These are phyloP conservation scores for Thereva nobilitata DNA, from an alignment of 2,888 invertebrate genomes.

Conservation along the genomic window DNA sequence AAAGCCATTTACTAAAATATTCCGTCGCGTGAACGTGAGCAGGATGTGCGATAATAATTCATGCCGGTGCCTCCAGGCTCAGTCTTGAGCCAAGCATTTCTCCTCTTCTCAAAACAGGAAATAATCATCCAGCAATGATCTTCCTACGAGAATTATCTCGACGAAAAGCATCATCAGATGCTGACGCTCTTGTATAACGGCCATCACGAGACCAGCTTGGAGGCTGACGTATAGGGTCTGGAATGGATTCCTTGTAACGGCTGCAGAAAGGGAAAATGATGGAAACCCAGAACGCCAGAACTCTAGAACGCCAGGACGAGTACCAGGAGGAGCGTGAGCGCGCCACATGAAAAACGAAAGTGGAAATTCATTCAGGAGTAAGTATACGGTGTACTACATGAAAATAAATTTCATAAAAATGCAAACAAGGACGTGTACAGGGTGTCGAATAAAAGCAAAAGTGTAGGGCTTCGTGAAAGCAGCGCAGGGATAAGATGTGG, in stretches of 20 bases:
- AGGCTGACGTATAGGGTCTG: not conserved
- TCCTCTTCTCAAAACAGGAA: conserved; percentile 24
- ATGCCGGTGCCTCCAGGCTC: conserved; percentile 5
- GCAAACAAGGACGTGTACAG: conserved; percentile 41
- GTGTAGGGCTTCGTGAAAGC: not conserved
- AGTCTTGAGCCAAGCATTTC: conserved; percentile 23
- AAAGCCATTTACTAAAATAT: conserved; percentile 16
- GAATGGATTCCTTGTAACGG: conserved; percentile 2
- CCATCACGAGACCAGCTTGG: not conserved
- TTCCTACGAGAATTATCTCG: conserved; percentile 31
- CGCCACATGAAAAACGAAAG: conserved; percentile 28
- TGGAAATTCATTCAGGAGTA: conserved; percentile 32
- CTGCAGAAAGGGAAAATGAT: conserved; percentile 30
- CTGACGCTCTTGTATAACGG: conserved; percentile 3
- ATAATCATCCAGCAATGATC: conserved; percentile 30
- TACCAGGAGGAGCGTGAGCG: conserved; percentile 17
- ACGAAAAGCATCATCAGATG: conserved; percentile 25
- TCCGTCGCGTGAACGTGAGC: conserved; percentile 12
- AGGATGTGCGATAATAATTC: conserved; percentile 31
- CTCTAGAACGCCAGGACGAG: too few relatives aligned
- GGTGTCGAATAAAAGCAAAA: conserved; percentile 26
- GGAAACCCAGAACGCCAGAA: not conserved
- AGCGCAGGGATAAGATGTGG: too few relatives aligned
- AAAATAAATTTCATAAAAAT: conserved; percentile 43
- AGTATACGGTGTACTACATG: conserved; percentile 36